Evolutionary conservation across 2,888 invertebrate species (phyloP).

Genomic region (Diaprepes abbreviatus): DNA sequence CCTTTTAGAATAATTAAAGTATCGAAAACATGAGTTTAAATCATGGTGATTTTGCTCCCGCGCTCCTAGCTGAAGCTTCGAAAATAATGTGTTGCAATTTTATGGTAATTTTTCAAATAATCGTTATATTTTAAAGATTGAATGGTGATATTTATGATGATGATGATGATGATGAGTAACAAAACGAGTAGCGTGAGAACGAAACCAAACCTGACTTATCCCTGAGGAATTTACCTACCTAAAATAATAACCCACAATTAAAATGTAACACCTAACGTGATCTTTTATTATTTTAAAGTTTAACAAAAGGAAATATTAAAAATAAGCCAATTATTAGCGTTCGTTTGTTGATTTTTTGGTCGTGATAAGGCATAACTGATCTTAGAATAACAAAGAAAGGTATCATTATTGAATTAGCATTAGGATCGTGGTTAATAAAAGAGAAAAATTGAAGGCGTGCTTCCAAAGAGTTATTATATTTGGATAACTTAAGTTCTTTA

Average conservation of each 20-base stretch:
- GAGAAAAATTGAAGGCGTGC: slow-evolving; percentile 52
- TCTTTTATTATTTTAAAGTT: slow-evolving; percentile 29
- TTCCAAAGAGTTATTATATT: background rate
- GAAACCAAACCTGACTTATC: slow-evolving; percentile 16
- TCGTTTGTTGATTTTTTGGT: slow-evolving; percentile 37
- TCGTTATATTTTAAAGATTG: too few relatives aligned
- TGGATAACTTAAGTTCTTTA: slow-evolving; percentile 6
- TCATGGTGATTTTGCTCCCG: too few relatives aligned
- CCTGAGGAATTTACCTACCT: slow-evolving; percentile 36
- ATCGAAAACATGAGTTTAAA: too few relatives aligned
- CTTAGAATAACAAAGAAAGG: slow-evolving; percentile 55
- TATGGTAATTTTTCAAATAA: background rate
- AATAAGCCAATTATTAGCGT: slow-evolving; percentile 55
- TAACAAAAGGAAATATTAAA: slow-evolving; percentile 43
- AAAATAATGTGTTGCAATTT: too few relatives aligned
- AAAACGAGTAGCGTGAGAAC: slow-evolving; percentile 33
- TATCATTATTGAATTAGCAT: slow-evolving; percentile 58
- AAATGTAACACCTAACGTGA: slow-evolving; percentile 54
- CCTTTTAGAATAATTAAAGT: too few relatives aligned
- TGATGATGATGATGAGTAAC: background rate
- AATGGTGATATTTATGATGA: background rate
- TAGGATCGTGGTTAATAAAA: slow-evolving; percentile 54
- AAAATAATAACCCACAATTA: slow-evolving; percentile 51
- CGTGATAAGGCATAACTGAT: slow-evolving; percentile 50
- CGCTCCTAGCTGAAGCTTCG: too few relatives aligned